Evolutionary conservation across 2,797 vertebrate species (phyloP).

Genomic region (Chiropotes sagulatus): DNA sequence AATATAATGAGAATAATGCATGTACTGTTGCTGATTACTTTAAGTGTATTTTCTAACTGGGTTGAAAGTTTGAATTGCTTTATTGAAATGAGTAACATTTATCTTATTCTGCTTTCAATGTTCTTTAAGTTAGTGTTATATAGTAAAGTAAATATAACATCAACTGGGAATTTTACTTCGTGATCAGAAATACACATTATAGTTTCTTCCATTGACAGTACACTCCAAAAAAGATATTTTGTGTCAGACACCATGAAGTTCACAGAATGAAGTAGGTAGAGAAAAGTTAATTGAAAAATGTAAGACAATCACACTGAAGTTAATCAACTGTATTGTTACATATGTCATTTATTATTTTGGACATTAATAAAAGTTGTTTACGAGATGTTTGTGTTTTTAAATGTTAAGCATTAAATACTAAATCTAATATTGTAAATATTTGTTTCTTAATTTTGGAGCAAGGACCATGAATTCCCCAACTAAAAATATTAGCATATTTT

Average conservation of each 20-base stretch:
- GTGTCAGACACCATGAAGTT: neutral
- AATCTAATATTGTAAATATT: neutral
- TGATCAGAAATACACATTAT: neutral
- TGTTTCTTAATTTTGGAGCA: constrained; percentile 22
- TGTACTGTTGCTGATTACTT: neutral
- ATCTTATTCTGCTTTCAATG: neutral
- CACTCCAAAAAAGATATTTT: neutral
- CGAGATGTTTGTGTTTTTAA: neutral
- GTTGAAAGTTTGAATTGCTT: constrained; percentile 25
- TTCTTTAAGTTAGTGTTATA: constrained; percentile 39
- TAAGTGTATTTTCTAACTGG: constrained; percentile 55
- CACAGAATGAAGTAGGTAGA: constrained; percentile 11
- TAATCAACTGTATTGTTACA: neutral
- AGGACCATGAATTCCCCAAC: neutral
- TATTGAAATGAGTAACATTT: constrained; percentile 25
- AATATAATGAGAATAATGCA: constrained; percentile 40
- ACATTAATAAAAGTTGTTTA: neutral
- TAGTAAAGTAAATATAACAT: constrained; percentile 44
- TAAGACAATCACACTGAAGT: neutral
- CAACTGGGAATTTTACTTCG: constrained; percentile 24
- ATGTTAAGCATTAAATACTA: neutral
- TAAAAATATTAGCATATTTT: constrained; percentile 2
- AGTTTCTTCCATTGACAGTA: neutral
- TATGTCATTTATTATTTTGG: neutral
- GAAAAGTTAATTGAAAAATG: neutral